Percentiles rank a stretch among this genome's conserved stretches.
These are phyloP conservation scores for Avahi laniger DNA, from an alignment of 2,797 vertebrate genomes.

Conservation along the genomic window DNA sequence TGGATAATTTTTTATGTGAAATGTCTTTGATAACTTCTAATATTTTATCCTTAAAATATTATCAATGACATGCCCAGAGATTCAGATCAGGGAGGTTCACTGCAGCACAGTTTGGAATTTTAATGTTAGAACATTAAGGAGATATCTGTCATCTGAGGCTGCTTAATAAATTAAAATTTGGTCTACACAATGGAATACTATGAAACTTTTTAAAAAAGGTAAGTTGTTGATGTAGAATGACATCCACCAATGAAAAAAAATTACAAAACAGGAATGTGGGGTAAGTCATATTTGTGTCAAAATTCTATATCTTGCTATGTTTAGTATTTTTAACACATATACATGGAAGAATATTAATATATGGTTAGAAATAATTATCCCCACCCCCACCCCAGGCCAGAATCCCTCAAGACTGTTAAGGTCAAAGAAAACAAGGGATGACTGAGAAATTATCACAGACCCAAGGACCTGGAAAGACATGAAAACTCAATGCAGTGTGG, in stretches of 20 bases:
- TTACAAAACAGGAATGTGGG: neutral
- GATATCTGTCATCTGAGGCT: neutral
- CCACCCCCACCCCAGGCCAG: neutral
- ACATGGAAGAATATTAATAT: neutral
- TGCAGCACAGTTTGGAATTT: neutral
- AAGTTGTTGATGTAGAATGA: neutral
- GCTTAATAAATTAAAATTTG: neutral
- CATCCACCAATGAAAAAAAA: neutral
- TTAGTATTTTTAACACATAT: neutral
- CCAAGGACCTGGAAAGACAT: neutral
- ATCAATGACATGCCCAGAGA: neutral
- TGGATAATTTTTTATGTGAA: neutral
- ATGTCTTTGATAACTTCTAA: neutral
- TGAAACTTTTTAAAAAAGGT: neutral
- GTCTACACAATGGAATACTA: neutral
- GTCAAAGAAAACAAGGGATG: neutral
- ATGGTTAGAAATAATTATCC: neutral
- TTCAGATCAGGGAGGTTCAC: neutral
- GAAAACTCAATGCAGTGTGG: neutral
- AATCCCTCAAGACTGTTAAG: neutral
- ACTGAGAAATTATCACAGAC: neutral
- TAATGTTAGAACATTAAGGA: neutral
- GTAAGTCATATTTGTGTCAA: neutral
- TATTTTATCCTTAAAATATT: slow-evolving; percentile 25
- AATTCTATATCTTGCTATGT: neutral